These are phyloP conservation scores for Panagrolaimus sp. DNA, from an alignment of 1,140 invertebrate species.

Conservation along the genomic window DNA sequence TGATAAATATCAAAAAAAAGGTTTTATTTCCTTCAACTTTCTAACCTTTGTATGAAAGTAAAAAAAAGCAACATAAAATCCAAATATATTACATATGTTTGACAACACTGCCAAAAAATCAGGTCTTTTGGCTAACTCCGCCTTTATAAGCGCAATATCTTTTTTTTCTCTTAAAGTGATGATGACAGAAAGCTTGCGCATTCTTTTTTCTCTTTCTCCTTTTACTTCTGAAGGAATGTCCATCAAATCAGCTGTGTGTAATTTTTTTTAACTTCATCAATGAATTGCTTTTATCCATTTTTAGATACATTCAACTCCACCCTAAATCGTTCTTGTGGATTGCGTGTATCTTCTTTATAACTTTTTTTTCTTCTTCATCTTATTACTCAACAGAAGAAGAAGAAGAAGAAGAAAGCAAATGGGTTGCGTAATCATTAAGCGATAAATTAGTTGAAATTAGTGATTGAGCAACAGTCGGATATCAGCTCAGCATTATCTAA, in stretches of 20 bases:
- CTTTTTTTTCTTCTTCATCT: not conserved
- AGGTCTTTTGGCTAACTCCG: constrained; percentile 3
- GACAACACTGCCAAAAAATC: no score
- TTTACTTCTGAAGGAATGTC: not conserved
- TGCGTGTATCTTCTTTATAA: not conserved
- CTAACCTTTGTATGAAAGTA: no score
- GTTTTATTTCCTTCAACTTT: no score
- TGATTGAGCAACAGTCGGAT: constrained; percentile 4
- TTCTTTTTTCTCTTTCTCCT: not conserved
- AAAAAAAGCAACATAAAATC: no score
- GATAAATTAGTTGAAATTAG: not conserved
- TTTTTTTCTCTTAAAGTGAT: no score
- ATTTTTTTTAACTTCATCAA: not conserved
- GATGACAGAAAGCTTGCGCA: not conserved
- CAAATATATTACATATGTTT: no score
- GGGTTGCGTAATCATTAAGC: constrained; percentile 1
- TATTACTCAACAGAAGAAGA: not conserved
- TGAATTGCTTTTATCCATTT: constrained; percentile 9
- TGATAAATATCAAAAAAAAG: no score
- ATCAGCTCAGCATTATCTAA: no score
- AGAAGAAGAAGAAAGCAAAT: not conserved
- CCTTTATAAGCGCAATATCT: constrained; percentile 11
- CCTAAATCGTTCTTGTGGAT: not conserved
- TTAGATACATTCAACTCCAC: not conserved
- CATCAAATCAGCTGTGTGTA: constrained; percentile 13